Percentiles rank a stretch among this genome's conserved stretches.
phyloP scores from a whole-genome alignment of 1,140 invertebrate genomes.

The Belonocnema kinseyi region DNA sequence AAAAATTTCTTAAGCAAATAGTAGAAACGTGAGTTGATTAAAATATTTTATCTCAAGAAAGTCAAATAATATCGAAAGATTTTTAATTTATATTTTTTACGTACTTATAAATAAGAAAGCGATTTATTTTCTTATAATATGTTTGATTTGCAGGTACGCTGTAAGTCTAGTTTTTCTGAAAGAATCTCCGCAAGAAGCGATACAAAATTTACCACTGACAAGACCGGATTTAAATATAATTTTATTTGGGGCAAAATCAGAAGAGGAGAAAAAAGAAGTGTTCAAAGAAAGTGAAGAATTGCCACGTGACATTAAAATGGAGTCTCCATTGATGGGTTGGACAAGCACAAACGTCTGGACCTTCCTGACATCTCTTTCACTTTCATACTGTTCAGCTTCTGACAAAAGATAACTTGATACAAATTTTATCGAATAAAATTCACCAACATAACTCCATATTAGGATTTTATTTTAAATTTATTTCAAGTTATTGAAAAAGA shows the following conservation, averaged over 20 bases:
- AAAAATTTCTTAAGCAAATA: slow-evolving; percentile 51
- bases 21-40: background rate
- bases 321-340: slow-evolving; percentile 53
- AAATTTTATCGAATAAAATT: slow-evolving; percentile 17
- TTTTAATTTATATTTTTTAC: slow-evolving; percentile 32
- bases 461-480: background rate
- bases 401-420: slow-evolving; percentile 33
- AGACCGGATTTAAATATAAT: slow-evolving; percentile 54
- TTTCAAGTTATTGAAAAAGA: background rate
- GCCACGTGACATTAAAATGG: slow-evolving; percentile 38
- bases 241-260: slow-evolving; percentile 48
- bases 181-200: background rate
- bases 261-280: slow-evolving; percentile 15
- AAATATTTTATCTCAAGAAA: background rate
- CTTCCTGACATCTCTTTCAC: slow-evolving; percentile 48
- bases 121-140: too few relatives aligned
- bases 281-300: background rate
- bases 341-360: slow-evolving; percentile 45
- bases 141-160: slow-evolving; percentile 49
- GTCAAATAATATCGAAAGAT: background rate
- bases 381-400: slow-evolving; percentile 36
- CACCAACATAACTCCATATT: slow-evolving; percentile 17
- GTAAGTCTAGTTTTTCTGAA: slow-evolving; percentile 40
- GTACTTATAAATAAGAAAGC: too few relatives aligned
- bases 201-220: slow-evolving; percentile 42